Percentiles rank a stretch among this genome's conserved stretches.
Evolutionary conservation across 2,888 invertebrate genomes (phyloP).

Genomic region (Idaea biselata): DNA sequence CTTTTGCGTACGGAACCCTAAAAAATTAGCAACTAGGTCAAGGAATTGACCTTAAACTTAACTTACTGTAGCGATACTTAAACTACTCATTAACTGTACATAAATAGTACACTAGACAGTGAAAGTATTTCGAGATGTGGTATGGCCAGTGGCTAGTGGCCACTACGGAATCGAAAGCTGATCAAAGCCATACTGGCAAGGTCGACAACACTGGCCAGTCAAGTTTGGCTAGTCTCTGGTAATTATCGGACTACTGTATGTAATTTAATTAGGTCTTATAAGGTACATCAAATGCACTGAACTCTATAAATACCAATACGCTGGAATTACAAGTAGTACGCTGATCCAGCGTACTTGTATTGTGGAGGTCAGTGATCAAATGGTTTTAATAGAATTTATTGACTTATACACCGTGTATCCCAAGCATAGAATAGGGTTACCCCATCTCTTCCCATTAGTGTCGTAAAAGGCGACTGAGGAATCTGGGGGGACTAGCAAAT

Average conservation of each 20-base stretch:
- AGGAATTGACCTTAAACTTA: neutral
- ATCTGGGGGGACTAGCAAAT: too few species aligned
- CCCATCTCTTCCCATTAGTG: too few species aligned
- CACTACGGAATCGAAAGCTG: neutral
- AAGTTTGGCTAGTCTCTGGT: neutral
- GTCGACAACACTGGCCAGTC: neutral
- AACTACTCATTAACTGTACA: neutral
- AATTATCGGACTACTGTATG: neutral
- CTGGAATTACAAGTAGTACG: too few species aligned
- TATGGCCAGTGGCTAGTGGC: slow-evolving; percentile 3
- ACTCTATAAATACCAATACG: too few species aligned
- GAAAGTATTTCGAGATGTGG: neutral
- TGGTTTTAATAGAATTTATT: too few species aligned
- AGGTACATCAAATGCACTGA: neutral
- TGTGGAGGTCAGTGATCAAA: too few species aligned
- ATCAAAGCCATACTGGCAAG: neutral
- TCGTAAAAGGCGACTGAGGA: too few species aligned
- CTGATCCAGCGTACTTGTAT: too few species aligned
- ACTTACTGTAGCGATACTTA: neutral
- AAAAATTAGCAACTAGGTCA: neutral
- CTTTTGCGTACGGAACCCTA: too few species aligned
- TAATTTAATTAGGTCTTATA: neutral
- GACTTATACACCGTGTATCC: too few species aligned
- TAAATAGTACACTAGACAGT: neutral
- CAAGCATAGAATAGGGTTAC: too few species aligned